Conservation (phyloP, 2,797 vertebrate species). For the Potorous gilbertii region DNA sequence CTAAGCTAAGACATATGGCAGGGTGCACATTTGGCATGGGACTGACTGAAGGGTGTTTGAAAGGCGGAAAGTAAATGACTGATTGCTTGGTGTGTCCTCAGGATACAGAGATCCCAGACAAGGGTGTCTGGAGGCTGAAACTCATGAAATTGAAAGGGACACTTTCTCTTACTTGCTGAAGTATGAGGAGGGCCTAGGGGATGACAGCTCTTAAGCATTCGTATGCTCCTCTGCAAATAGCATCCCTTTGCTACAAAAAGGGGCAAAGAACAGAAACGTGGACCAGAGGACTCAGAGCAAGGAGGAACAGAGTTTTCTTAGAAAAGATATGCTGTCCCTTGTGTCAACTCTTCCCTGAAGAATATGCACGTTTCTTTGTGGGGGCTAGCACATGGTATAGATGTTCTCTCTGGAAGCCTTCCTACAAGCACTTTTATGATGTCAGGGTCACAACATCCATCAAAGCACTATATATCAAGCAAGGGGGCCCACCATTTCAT, state of each 20-base stretch:
- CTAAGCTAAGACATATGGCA: neutral
- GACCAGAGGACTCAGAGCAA: slow-evolving; percentile 40
- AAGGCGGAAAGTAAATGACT: neutral
- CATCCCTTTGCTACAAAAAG: slow-evolving; percentile 80
- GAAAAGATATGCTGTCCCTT: neutral
- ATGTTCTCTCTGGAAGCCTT: neutral
- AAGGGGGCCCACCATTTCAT: neutral
- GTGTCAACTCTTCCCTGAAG: neutral
- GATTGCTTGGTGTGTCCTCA: neutral
- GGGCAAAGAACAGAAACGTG: slow-evolving; percentile 50
- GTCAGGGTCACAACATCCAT: neutral
- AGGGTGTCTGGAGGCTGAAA: neutral
- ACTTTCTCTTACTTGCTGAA: slow-evolving; percentile 77
- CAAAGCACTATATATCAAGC: neutral
- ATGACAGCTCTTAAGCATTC: slow-evolving; percentile 82
- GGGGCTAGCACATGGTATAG: neutral
- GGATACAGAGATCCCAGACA: neutral
- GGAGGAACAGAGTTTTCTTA: neutral
- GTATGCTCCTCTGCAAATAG: slow-evolving; percentile 92
- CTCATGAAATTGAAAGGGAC: neutral
- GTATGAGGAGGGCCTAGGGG: slow-evolving; percentile 72
- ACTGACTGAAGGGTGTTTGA: neutral
- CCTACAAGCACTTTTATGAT: neutral
- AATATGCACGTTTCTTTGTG: neutral
- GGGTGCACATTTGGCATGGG: neutral